phyloP scores from a whole-genome alignment of 2,888 invertebrate genomes.

The Leptinotarsa juncta region DNA sequence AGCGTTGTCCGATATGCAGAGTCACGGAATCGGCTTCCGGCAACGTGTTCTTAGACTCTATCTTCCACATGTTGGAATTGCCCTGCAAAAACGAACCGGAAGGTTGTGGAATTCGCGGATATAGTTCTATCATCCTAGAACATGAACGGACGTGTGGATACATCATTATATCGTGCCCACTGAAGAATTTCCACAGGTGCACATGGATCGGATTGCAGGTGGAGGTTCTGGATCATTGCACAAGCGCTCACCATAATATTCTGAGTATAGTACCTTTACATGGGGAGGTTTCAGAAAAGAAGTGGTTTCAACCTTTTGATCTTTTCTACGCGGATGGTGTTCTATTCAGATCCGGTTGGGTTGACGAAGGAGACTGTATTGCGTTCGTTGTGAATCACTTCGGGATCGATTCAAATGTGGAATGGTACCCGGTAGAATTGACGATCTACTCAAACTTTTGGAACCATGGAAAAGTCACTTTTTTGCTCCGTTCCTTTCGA shows the following conservation, averaged over 20 bases:
- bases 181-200: slow-evolving; percentile 1
- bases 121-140: slow-evolving; percentile 34
- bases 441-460: too few relatives aligned
- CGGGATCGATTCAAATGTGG: too few relatives aligned
- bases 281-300: neutral
- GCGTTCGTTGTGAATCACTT: too few relatives aligned
- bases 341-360: neutral
- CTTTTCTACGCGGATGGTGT: neutral
- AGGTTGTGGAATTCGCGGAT: slow-evolving; percentile 42
- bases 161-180: slow-evolving; percentile 22
- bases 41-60: slow-evolving; percentile 23
- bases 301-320: neutral
- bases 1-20: slow-evolving; percentile 39
- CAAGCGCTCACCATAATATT: neutral
- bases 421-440: too few relatives aligned
- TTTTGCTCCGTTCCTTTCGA: too few relatives aligned
- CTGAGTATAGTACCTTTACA: neutral
- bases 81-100: slow-evolving; percentile 44
- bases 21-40: slow-evolving; percentile 23
- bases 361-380: too few relatives aligned
- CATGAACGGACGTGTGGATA: slow-evolving; percentile 48
- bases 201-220: slow-evolving; percentile 22
- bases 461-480: too few relatives aligned
- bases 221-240: slow-evolving; percentile 20
- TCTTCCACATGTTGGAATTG: slow-evolving; percentile 35